Base-by-base conservation (phyloP, 2,797 vertebrate species). In the Yasuhikotakia modesta region DNA sequence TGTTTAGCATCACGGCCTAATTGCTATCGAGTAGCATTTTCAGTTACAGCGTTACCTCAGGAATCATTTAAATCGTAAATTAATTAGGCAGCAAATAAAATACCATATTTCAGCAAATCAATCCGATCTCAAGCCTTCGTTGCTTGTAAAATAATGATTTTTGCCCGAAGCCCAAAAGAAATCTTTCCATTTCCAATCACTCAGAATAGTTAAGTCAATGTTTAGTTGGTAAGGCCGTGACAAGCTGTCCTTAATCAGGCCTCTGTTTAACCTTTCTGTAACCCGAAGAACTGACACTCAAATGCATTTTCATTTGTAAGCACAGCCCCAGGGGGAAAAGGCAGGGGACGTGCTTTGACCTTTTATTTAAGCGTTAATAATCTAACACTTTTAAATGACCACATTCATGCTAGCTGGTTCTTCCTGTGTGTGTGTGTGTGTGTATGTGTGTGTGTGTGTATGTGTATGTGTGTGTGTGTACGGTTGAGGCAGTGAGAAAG, bases 281-380 rank as follows among this genome's bases (percentile, higher is more conserved):
- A 70, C 66, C 75, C 35, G 14, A 27, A 69, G 19, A 77, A 39
- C 75, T 24, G 45, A 70, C 52, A 35, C 66, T 63, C 57, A 77
- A 70, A 77, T 52, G 60, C 3, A 70, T 61, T 70, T 77, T 70
- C 45, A 77, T 43, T 69, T 63, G 66, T 46, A 73, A 64, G 72
- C 6, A 46, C 60, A 22, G 60, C 66, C 35, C 60, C 4, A 2
- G 57, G 75, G 66, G 7, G 11, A 52, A 61, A 70, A 69, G 30
- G 27, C 16, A 63, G 27, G 61, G 3, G 30, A 77, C 1, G 11
- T 52, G 75, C 66, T 70, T 70, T 77, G 75, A 70, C 75, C 75
- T 77, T 77, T 77, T 61, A 63, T 70, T 77, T 70, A 63, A 77
- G 45, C 21, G 30, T 77, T 77, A 77, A 46, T 69, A 76, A 76